Base-by-base conservation (phyloP, 2,113 vertebrate genomes). In the Struthio camelus region DNA sequence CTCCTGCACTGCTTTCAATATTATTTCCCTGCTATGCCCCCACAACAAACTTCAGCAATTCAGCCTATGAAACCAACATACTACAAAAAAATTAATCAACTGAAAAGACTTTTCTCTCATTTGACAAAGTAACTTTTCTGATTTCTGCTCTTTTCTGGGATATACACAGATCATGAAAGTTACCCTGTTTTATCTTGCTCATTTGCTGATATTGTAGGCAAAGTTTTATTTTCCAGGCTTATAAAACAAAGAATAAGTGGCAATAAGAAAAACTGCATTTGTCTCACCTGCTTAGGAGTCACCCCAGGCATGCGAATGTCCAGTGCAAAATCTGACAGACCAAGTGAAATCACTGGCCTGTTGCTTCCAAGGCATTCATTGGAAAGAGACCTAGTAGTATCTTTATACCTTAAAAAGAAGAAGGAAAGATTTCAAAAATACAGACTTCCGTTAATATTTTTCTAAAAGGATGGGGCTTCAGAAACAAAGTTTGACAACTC, bases 261-360 rank as follows among this genome's bases (percentile, higher is more conserved):
- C 30, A 86, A 84, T 89, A 48, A 91, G 28, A 71, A 96, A 93
- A 58, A 15, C 3, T 51, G 19, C 48, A 75, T 59, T 80, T 53
- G 46, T 88, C 98, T 98, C 94, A 99, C 99, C 98, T 94, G 96
- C 87, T 98, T 95, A 32, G 99, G 99, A 1, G 97, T 97, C 36
- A 99, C 98, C 5, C 98, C 99, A n/a, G 99, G 99, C 99, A 99
- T 99, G 61, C 98, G 98, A 71, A 99, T 97, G 66, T 99, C 99
- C 97, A 99, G 32, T 6, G 98, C 98, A 95, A 99, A 99, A 96
- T 99, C 99, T 77, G 98, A 97, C 11, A 98, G 93, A 94, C 98
- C 98, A 56, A 98, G 93, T 34, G 98, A 96, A 94, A 97, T 94
- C 46, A 98, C 96, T 1, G 98, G 97, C 72, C 97, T 98, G 79